Percentiles rank a stretch among this genome's conserved stretches.
Conservation (phyloP, 2,797 vertebrate species). For the Glossophaga mutica region DNA sequence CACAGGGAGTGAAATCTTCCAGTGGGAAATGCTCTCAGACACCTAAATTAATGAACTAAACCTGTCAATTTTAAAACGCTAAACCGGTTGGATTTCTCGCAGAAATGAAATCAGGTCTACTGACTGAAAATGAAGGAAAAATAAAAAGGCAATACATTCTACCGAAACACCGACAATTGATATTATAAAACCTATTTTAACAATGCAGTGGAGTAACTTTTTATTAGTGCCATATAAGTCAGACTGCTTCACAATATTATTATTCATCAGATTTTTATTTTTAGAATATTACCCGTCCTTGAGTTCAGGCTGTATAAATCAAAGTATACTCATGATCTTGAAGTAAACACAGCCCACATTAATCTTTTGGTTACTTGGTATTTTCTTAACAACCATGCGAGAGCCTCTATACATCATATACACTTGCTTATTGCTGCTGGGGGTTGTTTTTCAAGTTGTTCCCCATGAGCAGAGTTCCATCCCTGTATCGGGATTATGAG, state of each 20-base stretch:
- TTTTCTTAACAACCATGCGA: not conserved
- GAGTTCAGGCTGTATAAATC: constrained; percentile 63
- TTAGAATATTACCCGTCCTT: constrained; percentile 68
- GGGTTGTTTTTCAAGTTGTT: not conserved
- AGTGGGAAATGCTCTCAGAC: constrained; percentile 53
- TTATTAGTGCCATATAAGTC: not conserved
- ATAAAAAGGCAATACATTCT: not conserved
- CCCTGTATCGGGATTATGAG: not conserved
- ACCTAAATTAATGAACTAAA: constrained; percentile 69
- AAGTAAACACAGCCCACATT: constrained; percentile 36
- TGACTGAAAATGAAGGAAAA: constrained; percentile 53
- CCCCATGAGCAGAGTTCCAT: not conserved
- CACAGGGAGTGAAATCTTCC: constrained; percentile 52
- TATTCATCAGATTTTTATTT: constrained; percentile 52
- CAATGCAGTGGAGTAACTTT: not conserved
- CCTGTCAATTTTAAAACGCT: constrained; percentile 60
- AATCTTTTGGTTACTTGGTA: constrained; percentile 30
- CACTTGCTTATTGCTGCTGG: not conserved
- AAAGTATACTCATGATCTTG: constrained; percentile 41
- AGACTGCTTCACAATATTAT: not conserved
- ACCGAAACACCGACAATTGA: not conserved
- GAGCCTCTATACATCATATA: not conserved
- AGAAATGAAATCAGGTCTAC: constrained; percentile 38
- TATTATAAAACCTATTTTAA: constrained; percentile 21
- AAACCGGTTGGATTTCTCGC: constrained; percentile 59